Evolutionary conservation across 2,113 vertebrate genomes (phyloP).

Genomic region (Takifugu flavidus): DNA sequence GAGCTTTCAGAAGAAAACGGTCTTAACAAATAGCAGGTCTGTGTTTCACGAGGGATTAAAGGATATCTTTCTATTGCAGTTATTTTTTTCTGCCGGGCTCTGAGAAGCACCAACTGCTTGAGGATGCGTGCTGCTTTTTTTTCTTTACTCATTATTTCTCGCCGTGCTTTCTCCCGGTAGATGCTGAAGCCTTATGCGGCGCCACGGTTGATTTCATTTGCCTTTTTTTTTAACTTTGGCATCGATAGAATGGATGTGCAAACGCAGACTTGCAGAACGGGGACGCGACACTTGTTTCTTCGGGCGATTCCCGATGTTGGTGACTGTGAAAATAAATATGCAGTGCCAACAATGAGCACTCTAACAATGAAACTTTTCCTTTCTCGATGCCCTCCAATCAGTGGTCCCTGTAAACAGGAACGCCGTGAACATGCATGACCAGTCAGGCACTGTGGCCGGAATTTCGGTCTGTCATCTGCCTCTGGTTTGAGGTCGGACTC

Average conservation of each 20-base stretch:
- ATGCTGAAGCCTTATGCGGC: no score
- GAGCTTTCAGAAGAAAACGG: conserved; percentile 22
- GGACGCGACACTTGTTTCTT: not conserved
- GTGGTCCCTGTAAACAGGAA: conserved; percentile 52
- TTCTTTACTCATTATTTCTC: no score
- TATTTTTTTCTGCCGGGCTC: conserved; percentile 18
- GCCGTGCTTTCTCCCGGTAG: no score
- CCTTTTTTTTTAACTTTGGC: no score
- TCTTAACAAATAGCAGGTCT: conserved; percentile 27
- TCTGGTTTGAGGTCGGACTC: conserved; percentile 33
- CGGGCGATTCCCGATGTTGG: not conserved
- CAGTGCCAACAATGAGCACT: conserved; percentile 36
- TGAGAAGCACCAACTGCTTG: conserved; percentile 25
- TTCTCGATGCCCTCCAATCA: conserved; percentile 23
- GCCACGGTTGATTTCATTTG: no score
- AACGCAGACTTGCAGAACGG: not conserved
- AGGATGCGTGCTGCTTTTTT: conserved; percentile 17
- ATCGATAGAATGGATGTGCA: not conserved
- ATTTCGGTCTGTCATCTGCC: conserved; percentile 56
- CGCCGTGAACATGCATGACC: conserved; percentile 51
- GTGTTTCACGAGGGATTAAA: conserved; percentile 34
- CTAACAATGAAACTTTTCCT: conserved; percentile 41
- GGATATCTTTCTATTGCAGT: conserved; percentile 26
- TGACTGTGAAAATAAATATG: conserved; percentile 1
- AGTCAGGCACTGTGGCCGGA: conserved; percentile 54